These are phyloP conservation scores for Parazoanthus swiftii DNA, from an alignment of 92 coral and sea anemone species.

Conservation along the genomic window DNA sequence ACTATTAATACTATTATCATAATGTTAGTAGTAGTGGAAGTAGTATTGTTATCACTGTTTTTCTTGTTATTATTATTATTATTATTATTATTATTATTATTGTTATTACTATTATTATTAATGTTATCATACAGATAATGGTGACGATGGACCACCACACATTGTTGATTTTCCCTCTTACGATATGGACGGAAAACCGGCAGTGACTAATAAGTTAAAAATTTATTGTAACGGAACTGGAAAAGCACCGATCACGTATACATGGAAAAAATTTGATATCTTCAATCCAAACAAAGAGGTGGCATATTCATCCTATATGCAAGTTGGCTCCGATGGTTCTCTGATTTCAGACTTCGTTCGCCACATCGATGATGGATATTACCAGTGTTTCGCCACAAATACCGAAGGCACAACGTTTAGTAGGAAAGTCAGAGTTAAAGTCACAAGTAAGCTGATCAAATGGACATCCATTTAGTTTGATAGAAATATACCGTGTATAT, in stretches of 20 bases:
- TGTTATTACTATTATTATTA: background rate
- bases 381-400: constrained; percentile 30
- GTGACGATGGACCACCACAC: constrained; percentile 18
- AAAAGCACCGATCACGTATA: background rate
- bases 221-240: constrained; percentile 24
- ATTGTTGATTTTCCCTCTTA: constrained; percentile 22
- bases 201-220: background rate
- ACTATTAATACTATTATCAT: too few species aligned
- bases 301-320: background rate
- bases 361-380: background rate
- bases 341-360: background rate
- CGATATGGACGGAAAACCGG: background rate
- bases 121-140: background rate
- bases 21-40: too few species aligned
- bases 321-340: constrained; percentile 2
- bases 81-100: background rate
- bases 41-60: background rate
- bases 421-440: constrained; percentile 23
- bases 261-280: constrained; percentile 9
- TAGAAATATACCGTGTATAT: background rate
- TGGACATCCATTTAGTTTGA: background rate
- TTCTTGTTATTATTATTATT: background rate
- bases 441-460: constrained; percentile 6
- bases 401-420: constrained; percentile 27
- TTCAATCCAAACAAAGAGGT: background rate